Percentiles rank a stretch among this genome's conserved stretches.
These are phyloP conservation scores for Ctenopoma kingsleyae DNA, from an alignment of 2,797 vertebrate species.

Conservation along the genomic window DNA sequence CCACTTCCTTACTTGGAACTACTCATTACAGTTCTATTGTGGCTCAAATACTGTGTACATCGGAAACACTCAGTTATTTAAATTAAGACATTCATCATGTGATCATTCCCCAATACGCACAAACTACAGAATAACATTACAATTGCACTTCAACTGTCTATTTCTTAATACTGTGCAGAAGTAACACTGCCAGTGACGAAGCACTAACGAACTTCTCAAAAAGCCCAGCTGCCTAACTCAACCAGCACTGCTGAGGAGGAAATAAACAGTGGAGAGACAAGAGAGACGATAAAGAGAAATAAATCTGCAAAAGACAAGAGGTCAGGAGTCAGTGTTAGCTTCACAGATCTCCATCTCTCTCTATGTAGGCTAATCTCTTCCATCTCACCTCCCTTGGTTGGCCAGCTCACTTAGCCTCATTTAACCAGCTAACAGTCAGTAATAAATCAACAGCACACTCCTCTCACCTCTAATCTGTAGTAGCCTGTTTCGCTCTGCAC, in stretches of 20 bases:
- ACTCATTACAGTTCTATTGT: too few species aligned
- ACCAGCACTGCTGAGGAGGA: constrained; percentile 10
- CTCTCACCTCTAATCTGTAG: constrained; percentile 59
- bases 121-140: too few species aligned
- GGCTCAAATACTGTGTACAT: too few species aligned
- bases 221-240: neutral
- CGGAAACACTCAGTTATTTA: too few species aligned
- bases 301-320: constrained; percentile 33
- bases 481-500: constrained; percentile 35
- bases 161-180: neutral
- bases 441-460: constrained; percentile 75
- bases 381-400: constrained; percentile 70
- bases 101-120: too few species aligned
- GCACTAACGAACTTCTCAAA: constrained; percentile 9
- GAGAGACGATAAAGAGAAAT: constrained; percentile 32
- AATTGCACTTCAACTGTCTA: neutral
- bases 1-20: too few species aligned
- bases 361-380: constrained; percentile 75
- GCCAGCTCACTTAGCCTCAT: constrained; percentile 74
- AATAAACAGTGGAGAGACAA: neutral
- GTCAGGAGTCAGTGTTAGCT: constrained; percentile 40
- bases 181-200: neutral
- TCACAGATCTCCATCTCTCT: constrained; percentile 58
- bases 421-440: constrained; percentile 71
- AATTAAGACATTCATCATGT: too few species aligned